Conservation (phyloP, 1,140 invertebrate species). For the Drosophila punjabiensis region DNA sequence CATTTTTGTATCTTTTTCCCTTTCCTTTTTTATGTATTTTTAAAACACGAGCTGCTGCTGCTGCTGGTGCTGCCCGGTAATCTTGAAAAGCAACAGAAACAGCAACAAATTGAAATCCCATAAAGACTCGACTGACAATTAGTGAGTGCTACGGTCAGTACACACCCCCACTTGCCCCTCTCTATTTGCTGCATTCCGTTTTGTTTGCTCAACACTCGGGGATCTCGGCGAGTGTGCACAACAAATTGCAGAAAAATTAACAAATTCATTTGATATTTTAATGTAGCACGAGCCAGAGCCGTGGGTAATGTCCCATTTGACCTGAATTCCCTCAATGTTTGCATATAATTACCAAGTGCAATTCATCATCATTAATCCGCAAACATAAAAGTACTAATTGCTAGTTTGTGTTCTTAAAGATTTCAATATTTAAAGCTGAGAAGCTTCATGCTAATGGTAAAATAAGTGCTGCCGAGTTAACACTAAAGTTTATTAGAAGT, state of each 20-base stretch:
- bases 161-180: conserved; percentile 19
- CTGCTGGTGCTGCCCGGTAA: conserved; percentile 1
- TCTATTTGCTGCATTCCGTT: conserved; percentile 50
- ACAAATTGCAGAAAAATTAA: conserved; percentile 51
- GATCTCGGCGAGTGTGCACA: conserved; percentile 12
- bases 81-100: conserved; percentile 39
- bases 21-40: conserved; percentile 59
- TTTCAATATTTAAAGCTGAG: background rate
- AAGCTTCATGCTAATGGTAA: background rate
- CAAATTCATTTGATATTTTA: conserved; percentile 46
- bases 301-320: conserved; percentile 16
- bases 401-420: background rate
- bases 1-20: conserved; percentile 45
- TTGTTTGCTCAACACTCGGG: conserved; percentile 60
- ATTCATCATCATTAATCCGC: conserved; percentile 23
- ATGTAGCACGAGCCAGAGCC: background rate
- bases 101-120: conserved; percentile 65
- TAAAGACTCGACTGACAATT: conserved; percentile 76
- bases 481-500: background rate
- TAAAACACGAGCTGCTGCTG: conserved; percentile 55
- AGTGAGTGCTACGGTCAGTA: conserved; percentile 62
- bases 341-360: conserved; percentile 36
- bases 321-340: conserved; percentile 34
- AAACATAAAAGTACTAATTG: conserved; percentile 31
- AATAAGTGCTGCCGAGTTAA: background rate